A percentile compares a stretch with the other conserved stretches of the same genome.
Evolutionary conservation across 2,797 vertebrate genomes (phyloP).

Genomic region (Lacerta agilis): DNA sequence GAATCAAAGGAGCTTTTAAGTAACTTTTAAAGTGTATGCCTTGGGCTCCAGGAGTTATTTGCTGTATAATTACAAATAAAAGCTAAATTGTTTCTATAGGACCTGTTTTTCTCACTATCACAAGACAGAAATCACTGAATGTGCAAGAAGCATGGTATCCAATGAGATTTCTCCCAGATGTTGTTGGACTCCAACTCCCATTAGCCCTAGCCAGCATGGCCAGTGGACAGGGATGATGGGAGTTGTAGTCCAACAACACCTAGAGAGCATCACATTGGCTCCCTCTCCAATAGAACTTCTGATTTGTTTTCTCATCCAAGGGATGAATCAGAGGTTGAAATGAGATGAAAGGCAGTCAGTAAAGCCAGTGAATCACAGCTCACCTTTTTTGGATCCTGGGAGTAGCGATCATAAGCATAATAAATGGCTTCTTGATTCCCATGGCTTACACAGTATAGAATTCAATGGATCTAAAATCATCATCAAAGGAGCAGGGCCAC

Average conservation of each 20-base stretch:
- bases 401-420: neutral
- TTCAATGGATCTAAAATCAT: neutral
- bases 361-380: too few relatives aligned
- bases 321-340: neutral
- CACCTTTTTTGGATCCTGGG: too few relatives aligned
- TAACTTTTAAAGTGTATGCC: neutral
- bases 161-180: too few relatives aligned
- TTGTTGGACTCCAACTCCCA: too few relatives aligned
- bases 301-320: neutral
- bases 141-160: too few relatives aligned
- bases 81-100: neutral
- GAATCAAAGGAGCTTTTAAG: neutral
- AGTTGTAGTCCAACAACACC: too few relatives aligned
- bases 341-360: too few relatives aligned
- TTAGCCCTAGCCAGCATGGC: too few relatives aligned
- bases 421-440: too few relatives aligned
- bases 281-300: neutral
- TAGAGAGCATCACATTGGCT: too few relatives aligned
- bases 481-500: neutral
- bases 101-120: neutral
- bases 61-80: neutral
- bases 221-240: too few relatives aligned
- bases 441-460: too few relatives aligned
- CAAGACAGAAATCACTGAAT: neutral
- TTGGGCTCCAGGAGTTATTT: neutral